These are phyloP conservation scores for Ctenicera cuprea DNA, from an alignment of 2,888 invertebrate species.

Conservation along the genomic window DNA sequence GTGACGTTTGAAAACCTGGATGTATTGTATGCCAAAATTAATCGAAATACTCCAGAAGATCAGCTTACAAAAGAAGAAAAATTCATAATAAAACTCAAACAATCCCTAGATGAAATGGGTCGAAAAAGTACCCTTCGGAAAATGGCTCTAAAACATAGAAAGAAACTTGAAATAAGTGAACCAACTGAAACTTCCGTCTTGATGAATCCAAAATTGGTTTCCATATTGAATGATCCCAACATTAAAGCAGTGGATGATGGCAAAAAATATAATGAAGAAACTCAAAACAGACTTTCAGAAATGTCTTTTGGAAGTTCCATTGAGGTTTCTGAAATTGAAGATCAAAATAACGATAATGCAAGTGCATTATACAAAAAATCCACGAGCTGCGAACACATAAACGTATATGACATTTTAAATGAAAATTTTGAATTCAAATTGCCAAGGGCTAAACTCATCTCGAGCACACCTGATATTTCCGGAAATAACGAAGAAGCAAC, in stretches of 20 bases:
- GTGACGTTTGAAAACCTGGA: constrained; percentile 61
- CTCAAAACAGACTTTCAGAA: background rate
- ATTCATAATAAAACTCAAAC: constrained; percentile 63
- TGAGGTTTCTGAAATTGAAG: constrained; percentile 3
- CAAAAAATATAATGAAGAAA: background rate
- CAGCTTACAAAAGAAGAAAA: constrained; percentile 63
- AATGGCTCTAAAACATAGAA: constrained; percentile 51
- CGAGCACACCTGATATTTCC: background rate
- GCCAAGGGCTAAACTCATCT: constrained; percentile 13
- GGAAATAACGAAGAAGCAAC: no score
- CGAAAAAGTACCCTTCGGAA: constrained; percentile 62
- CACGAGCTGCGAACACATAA: background rate
- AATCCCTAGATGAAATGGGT: constrained; percentile 63
- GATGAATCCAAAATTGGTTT: constrained; percentile 59
- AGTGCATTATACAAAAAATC: background rate
- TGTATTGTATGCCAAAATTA: constrained; percentile 61
- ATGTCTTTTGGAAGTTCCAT: background rate
- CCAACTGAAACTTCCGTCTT: constrained; percentile 64
- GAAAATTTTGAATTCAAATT: constrained; percentile 1
- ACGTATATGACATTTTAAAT: background rate
- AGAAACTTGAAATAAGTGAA: constrained; percentile 62
- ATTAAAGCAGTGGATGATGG: constrained; percentile 18
- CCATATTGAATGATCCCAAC: constrained; percentile 52
- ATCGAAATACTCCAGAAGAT: constrained; percentile 58
- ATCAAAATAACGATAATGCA: background rate